Percentiles rank a stretch among this genome's conserved stretches.
Conservation (phyloP, 2,888 invertebrate species). For the Amphipoea lucens region DNA sequence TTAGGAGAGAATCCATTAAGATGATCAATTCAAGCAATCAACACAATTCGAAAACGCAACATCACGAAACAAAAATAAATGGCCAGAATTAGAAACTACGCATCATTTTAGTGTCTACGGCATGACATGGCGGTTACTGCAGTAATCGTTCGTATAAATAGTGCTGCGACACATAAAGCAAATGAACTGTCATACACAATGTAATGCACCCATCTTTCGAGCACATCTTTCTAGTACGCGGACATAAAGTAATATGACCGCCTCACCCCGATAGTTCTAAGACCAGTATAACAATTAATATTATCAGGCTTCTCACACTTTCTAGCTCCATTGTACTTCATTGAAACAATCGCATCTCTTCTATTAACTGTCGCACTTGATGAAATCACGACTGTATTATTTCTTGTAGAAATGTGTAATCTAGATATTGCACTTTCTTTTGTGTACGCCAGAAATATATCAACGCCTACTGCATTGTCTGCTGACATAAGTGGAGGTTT, state of each 20-base stretch:
- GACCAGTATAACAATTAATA: slow-evolving; percentile 82
- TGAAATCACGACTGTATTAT: slow-evolving; percentile 76
- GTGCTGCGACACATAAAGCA: slow-evolving; percentile 51
- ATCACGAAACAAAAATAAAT: slow-evolving; percentile 51
- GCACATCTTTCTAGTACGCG: slow-evolving; percentile 67
- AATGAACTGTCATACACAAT: slow-evolving; percentile 47
- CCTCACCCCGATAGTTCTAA: slow-evolving; percentile 63
- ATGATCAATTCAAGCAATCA: slow-evolving; percentile 40
- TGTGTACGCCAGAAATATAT: slow-evolving; percentile 39
- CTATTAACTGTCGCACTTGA: slow-evolving; percentile 72
- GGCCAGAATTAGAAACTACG: slow-evolving; percentile 50
- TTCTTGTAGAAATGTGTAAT: slow-evolving; percentile 62
- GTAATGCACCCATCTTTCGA: slow-evolving; percentile 62
- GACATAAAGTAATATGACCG: slow-evolving; percentile 60
- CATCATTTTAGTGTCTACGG: slow-evolving; percentile 32
- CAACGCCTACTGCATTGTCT: slow-evolving; percentile 41
- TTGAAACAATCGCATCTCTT: slow-evolving; percentile 83
- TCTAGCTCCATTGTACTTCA: slow-evolving; percentile 85
- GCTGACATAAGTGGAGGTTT: slow-evolving; percentile 23
- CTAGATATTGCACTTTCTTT: slow-evolving; percentile 64
- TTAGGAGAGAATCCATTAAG: slow-evolving; percentile 27
- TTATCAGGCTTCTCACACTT: slow-evolving; percentile 86
- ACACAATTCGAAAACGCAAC: slow-evolving; percentile 43
- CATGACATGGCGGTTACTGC: slow-evolving; percentile 32
- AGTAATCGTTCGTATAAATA: slow-evolving; percentile 33